Conservation (phyloP, 1,140 invertebrate genomes). For the Rhyacophila brunnea region DNA sequence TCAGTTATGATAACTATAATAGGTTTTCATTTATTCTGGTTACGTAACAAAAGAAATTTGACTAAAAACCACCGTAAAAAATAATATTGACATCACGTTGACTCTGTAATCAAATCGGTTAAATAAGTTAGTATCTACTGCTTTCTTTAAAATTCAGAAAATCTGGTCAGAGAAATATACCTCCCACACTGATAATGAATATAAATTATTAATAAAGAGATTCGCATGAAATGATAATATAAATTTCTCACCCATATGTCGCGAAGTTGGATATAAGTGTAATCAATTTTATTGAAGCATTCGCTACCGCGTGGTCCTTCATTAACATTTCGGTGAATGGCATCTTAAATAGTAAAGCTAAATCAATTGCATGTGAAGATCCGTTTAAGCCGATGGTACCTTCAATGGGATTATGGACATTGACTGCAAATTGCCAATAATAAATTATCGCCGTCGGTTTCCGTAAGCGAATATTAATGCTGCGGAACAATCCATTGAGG, state of each 20-base stretch:
- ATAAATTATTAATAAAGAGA: too few relatives aligned
- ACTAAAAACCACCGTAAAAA: too few relatives aligned
- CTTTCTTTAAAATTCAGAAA: too few relatives aligned
- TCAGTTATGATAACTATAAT: too few relatives aligned
- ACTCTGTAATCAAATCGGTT: too few relatives aligned
- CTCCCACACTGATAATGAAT: too few relatives aligned
- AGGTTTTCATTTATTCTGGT: too few relatives aligned
- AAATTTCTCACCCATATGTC: slow-evolving; percentile 44
- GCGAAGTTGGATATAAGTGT: slow-evolving; percentile 54
- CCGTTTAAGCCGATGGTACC: slow-evolving; percentile 43
- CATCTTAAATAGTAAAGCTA: slow-evolving; percentile 42
- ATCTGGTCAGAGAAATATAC: too few relatives aligned
- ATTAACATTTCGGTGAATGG: slow-evolving; percentile 29
- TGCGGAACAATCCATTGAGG: background rate
- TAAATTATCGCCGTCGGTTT: slow-evolving; percentile 32
- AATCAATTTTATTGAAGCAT: slow-evolving; percentile 44
- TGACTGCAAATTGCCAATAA: slow-evolving; percentile 48
- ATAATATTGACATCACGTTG: too few relatives aligned
- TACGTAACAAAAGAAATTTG: too few relatives aligned
- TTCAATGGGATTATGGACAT: slow-evolving; percentile 20
- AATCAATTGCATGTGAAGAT: slow-evolving; percentile 47
- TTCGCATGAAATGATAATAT: too few relatives aligned
- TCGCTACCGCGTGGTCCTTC: slow-evolving; percentile 37
- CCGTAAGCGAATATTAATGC: background rate
- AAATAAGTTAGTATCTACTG: too few relatives aligned